These are phyloP conservation scores for Ptychobarbus kaznakovi DNA, from an alignment of 2,797 vertebrate species.

Conservation along the genomic window DNA sequence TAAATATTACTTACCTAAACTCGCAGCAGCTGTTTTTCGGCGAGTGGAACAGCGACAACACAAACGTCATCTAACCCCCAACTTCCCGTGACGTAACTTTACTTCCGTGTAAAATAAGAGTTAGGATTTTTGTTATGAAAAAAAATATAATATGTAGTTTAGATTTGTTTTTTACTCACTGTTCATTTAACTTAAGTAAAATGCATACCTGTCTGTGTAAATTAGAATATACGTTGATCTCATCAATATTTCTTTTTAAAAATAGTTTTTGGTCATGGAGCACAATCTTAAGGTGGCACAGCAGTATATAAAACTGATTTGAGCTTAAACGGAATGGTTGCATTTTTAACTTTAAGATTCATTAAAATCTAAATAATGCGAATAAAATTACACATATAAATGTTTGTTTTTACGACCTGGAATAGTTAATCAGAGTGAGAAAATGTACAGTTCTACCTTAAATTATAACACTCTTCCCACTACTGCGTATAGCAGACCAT, in stretches of 20 bases:
- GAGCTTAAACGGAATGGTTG: background rate
- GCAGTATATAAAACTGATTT: background rate
- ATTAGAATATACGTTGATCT: background rate
- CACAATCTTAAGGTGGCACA: conserved; percentile 42
- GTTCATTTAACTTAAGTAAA: background rate
- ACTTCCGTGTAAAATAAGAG: conserved; percentile 63
- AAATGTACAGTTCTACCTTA: conserved; percentile 1
- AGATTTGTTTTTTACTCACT: background rate
- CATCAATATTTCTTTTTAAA: background rate
- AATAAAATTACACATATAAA: background rate
- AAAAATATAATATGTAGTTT: background rate
- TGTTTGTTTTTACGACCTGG: background rate
- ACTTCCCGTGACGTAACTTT: conserved; percentile 46
- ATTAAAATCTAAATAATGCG: rapidly evolving
- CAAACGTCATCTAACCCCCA: conserved; percentile 66
- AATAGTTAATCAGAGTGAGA: background rate
- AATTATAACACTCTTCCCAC: background rate
- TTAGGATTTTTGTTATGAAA: background rate
- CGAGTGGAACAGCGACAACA: background rate
- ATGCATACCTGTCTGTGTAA: no score
- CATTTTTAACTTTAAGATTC: background rate
- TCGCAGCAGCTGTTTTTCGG: conserved; percentile 55
- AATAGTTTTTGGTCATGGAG: background rate
- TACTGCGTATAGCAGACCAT: background rate
- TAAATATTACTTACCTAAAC: conserved; percentile 42